Base-by-base conservation (phyloP, 2,888 invertebrate genomes). In the Aphelenchoides bicaudatus region DNA sequence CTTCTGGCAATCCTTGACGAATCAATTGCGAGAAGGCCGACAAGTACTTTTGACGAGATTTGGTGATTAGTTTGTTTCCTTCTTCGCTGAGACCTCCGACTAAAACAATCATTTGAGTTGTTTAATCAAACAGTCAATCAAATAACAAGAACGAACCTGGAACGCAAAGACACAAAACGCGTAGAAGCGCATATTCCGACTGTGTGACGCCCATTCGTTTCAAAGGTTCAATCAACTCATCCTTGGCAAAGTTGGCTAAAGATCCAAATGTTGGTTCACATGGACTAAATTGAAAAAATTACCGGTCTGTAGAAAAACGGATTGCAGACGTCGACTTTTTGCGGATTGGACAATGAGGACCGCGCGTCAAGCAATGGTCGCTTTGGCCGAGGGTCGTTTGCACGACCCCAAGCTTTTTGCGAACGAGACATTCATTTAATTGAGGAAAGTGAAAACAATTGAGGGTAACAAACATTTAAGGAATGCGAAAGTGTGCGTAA, bases 101-200 rank as follows among this genome's bases (percentile, higher is more conserved):
- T 58, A 29, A 19, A 58, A 60, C 16, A n/a, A 58, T 55, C 8
- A 29, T 10, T n/a, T 16, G 37, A 2, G 25, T 21, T 16, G 47
- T 57, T 2, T 49, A 13, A 23, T 60, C 29, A 16, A 34, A 47
- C 47, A 58, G 31, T 25, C 48, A 34, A 13, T 29, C 19, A 16
- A 60, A 54, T 58, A 29, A 19, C 56, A 60, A 13, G 39, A n/a
- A 19, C 61, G 34, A 34, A 59, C 62, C 46, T 10, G 62, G 63
- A 23, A 50, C 30, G 37, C 39, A 65, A 10, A 62, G 39, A 21
- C 53, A 57, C n/a, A 62, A 25, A 10, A 65, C 57, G 3, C 62
- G 46, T 48, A 62, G 25, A 6, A 62, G 5, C 3, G 56, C 58
- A 37, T 63, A 62, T 30, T 62, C 62, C 19, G 39, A 23, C 21